Base-by-base conservation (phyloP, 2,113 vertebrate genomes). In the Hemiprocne comata region DNA sequence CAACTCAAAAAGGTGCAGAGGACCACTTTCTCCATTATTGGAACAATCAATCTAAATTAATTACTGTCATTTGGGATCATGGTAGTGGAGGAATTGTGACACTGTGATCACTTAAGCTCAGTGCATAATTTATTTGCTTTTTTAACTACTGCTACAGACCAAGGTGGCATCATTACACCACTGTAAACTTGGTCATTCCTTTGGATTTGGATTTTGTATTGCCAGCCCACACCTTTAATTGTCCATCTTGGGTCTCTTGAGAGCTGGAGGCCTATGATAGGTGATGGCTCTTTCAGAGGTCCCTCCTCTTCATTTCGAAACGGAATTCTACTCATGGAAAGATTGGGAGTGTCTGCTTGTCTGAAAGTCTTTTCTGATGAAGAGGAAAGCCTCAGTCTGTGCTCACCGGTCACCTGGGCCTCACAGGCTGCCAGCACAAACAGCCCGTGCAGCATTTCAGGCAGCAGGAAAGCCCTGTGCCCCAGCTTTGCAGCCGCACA, bases 211-310 rank as follows among this genome's bases (percentile, higher is more conserved):
- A 60, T 65, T 53, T 31, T 17, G 25, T 42, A 29, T 48, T 55
- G 28, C 42, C 48, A 54, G 46, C 57, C 4, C 0, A 0, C 28
- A 21, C 23, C 21, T 55, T 0, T 20, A 13, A 5, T 66, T 34
- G 13, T 15, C 29, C 13, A 14, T 31, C 19, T 66, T 64, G 42
- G 28, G 20, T 70, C 64, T 77, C 21, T 21, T 13, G 60, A 26
- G 33, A 71, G 19, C 2, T 61, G 60, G 44, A 65, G 29, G 44
- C 7, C 1, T 3, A 0, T 31, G 36, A 31, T 25, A 17, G 36
- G 29, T 19, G 51, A 42, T 20, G 16, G 62, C 38, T 74, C 18
- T 58, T 80, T 18, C 11, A 17, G 18, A 65, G n/a, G 13, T 48
- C 24, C 7, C 18, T 6, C 31, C 18, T 83, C 34, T 78, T 74